Base-by-base conservation (phyloP, 2,113 vertebrate genomes). In the Gavialis gangeticus region DNA sequence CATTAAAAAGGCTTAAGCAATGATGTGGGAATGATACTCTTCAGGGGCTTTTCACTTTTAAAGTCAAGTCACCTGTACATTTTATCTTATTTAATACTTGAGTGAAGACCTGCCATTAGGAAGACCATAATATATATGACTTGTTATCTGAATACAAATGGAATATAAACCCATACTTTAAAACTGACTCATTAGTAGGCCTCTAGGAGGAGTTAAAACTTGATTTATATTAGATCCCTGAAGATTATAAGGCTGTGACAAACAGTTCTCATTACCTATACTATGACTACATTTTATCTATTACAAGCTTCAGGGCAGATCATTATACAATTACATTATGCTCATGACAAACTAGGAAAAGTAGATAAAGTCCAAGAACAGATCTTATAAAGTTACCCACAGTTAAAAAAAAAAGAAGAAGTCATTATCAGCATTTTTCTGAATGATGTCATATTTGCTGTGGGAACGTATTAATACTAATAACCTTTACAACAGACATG, bases 1-100 rank as follows among this genome's bases (percentile, higher is more conserved):
- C 81, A 95, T 97, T 96, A 92, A 94, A 90, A 89, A 90, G 13
- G 1, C 28, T 83, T 87, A 58, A 95, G 21, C 56, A 90, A 88
- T 89, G 60, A 94, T 89, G 27, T 55, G 84, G 21, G 66, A 84
- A 92, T 89, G 1, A 87, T 88, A 71, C 15, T 86, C 64, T 82
- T 84, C 28, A 73, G 18, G 56, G 67, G 2, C n/a, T 87, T 89
- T 87, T 79, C 28, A 82, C 79, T 93, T 81, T 78, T 55, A 66
- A 14, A 6, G 67, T 93, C 90, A 94, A 91, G 81, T 87, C 84
- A 95, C 54, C 69, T 83, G 86, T 86, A 56, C 94, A 90, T 96
- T 89, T 82, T 71, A 85, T 87, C 27, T n/a, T 62, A 75, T 81
- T 54, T 94, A 90, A 93, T 80, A 88, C 30, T 79, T 81, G 46